Conservation (phyloP, 1,140 invertebrate species). For the Ceratosolen fusciceps region DNA sequence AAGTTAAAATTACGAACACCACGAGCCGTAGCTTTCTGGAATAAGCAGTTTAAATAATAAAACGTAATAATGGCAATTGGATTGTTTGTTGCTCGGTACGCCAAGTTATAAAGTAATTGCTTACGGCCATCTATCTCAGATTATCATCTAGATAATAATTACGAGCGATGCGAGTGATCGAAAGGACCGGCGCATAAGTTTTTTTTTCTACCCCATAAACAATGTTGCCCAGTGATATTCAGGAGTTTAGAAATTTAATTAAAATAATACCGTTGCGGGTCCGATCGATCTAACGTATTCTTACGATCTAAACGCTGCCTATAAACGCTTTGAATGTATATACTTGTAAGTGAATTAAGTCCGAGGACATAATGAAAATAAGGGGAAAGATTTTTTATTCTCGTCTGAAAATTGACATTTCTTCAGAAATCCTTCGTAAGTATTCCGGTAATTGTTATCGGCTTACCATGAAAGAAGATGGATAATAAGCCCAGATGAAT, state of each 20-base stretch:
- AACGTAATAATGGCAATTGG: slow-evolving; percentile 39
- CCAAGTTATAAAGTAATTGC: slow-evolving; percentile 1
- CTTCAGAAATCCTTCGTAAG: background rate
- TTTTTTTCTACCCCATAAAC: background rate
- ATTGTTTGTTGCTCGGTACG: slow-evolving; percentile 24
- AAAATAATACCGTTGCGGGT: background rate
- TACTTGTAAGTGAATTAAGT: too few species aligned
- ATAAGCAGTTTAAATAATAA: slow-evolving; percentile 48
- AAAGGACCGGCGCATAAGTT: background rate
- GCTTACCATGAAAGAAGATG: background rate
- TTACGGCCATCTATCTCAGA: background rate
- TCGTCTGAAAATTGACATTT: too few species aligned
- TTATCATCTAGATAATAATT: slow-evolving; percentile 1
- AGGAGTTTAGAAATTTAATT: background rate
- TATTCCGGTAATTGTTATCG: background rate
- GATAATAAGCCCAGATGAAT: background rate
- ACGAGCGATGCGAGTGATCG: background rate
- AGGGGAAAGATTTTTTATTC: too few species aligned
- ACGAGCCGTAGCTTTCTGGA: slow-evolving; percentile 11
- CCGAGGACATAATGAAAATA: background rate
- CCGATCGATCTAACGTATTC: too few species aligned
- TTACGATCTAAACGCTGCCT: too few species aligned
- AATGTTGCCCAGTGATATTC: too few species aligned
- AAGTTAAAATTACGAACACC: slow-evolving; percentile 40
- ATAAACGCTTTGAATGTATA: too few species aligned